Base-by-base conservation (phyloP, 2,797 vertebrate species). In the Chiloscyllium punctatum region DNA sequence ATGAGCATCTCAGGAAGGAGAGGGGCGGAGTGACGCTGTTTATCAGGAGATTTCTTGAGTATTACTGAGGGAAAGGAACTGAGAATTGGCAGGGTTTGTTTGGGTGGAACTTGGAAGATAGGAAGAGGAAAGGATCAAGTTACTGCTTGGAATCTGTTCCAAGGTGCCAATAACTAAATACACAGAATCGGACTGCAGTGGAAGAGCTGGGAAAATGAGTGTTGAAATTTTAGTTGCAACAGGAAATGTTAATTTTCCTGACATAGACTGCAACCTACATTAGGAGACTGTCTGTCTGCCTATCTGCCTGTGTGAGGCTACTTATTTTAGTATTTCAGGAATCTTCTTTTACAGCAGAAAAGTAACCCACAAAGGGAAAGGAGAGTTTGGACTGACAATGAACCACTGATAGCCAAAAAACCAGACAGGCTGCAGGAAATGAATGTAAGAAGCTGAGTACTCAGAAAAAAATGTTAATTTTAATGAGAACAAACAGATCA, bases 311-410 rank as follows among this genome's bases (percentile, higher is more conserved):
- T 66, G 30, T 21, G 33, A 66, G 88, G 30, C 13, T 91, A 57
- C 66, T 91, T 91, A 91, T 91, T 66, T 91, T 66, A 91, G 57
- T n/a, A 18, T 30, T 66, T 91, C 88, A 91, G 57, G 57, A 91
- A 91, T 91, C 57, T 66, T 91, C 86, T 66, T 91, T 66, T 66
- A 66, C 88, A n/a, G 57, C 57, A 91, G 57, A 57, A 16, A 37
- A 16, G 33, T 7, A 30, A 11, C 27, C 27, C 25, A 53, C 51
- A 57, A 53, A 25, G 86, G 86, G 51, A 51, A 88, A 53, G 51
- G 86, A 13, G 33, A 30, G 86, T 25, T 53, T 51, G 48, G 25
- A 30, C 48, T 90, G 30, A 86, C 86, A 88, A 88, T 53, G 27
- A 88, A 53, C 23, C 86, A 57, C 25, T 30, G 51, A 86, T 6